A percentile compares a stretch with the other conserved stretches of the same genome.
Evolutionary conservation across 2,888 invertebrate species (phyloP).

Genomic region (Andrena marginata): DNA sequence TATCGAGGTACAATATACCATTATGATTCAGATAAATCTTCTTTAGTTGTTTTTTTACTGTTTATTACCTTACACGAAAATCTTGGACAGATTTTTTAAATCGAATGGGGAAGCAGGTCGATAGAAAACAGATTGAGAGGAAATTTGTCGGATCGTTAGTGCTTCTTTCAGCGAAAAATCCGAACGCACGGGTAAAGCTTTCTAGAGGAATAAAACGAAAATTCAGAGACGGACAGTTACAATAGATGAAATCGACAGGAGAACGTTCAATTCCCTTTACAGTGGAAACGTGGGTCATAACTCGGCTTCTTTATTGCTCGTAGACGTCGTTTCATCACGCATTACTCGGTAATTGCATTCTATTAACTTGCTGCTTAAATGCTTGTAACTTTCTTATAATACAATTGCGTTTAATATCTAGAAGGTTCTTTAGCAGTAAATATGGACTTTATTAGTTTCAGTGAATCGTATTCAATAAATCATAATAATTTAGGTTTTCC

Average conservation of each 20-base stretch:
- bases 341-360: no score
- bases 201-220: constrained; percentile 24
- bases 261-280: constrained; percentile 36
- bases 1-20: background rate
- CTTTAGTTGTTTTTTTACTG: background rate
- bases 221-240: constrained; percentile 15
- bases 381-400: no score
- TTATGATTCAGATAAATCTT: background rate
- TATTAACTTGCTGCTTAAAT: no score
- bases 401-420: no score
- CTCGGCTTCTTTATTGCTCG: constrained; percentile 13
- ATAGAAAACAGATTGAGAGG: background rate
- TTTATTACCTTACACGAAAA: background rate
- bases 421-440: no score
- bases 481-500: no score
- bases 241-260: constrained; percentile 33
- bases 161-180: constrained; percentile 13
- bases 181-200: background rate
- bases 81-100: background rate
- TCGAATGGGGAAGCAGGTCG: background rate
- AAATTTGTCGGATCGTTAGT: constrained; percentile 27
- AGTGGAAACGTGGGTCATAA: constrained; percentile 10
- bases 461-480: no score
- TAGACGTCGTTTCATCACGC: background rate
- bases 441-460: no score